phyloP scores from a whole-genome alignment of 2,888 invertebrate genomes.

The Yponomeuta malinellus region DNA sequence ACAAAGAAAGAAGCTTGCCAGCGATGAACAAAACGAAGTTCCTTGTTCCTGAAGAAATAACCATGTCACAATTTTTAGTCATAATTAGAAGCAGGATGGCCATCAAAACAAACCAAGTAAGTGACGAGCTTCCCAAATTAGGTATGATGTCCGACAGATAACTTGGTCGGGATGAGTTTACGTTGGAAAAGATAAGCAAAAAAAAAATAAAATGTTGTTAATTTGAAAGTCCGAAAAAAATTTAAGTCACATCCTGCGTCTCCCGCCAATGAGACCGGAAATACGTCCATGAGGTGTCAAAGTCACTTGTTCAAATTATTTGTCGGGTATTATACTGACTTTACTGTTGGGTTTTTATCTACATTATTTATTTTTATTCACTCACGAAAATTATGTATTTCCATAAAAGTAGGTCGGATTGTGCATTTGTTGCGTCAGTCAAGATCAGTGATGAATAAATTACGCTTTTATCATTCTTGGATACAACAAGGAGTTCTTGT shows the following conservation, averaged over 20 bases:
- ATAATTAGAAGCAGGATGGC: conserved; percentile 79
- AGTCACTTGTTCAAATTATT: not conserved
- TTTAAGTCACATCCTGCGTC: too few relatives aligned
- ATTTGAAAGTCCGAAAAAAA: too few relatives aligned
- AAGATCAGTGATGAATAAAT: not conserved
- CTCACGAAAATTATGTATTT: too few relatives aligned
- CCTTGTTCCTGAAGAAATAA: conserved; percentile 91
- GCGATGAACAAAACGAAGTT: conserved; percentile 89
- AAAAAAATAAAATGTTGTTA: too few relatives aligned
- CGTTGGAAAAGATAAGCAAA: too few relatives aligned
- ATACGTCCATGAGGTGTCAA: too few relatives aligned
- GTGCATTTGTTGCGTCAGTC: not conserved
- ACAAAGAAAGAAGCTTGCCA: conserved; percentile 85
- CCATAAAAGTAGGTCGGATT: not conserved
- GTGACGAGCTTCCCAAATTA: conserved; percentile 22
- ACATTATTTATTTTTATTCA: too few relatives aligned
- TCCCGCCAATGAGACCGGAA: too few relatives aligned
- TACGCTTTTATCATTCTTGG: not conserved
- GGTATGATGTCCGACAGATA: not conserved
- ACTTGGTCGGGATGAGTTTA: not conserved
- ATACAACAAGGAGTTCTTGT: not conserved
- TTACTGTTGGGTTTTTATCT: not conserved
- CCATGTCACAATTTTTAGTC: conserved; percentile 91
- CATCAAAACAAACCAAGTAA: conserved; percentile 79
- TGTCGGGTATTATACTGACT: too few relatives aligned